Evolutionary conservation across 1,140 invertebrate species (phyloP).

Genomic region (Plectrocnemia conspersa): DNA sequence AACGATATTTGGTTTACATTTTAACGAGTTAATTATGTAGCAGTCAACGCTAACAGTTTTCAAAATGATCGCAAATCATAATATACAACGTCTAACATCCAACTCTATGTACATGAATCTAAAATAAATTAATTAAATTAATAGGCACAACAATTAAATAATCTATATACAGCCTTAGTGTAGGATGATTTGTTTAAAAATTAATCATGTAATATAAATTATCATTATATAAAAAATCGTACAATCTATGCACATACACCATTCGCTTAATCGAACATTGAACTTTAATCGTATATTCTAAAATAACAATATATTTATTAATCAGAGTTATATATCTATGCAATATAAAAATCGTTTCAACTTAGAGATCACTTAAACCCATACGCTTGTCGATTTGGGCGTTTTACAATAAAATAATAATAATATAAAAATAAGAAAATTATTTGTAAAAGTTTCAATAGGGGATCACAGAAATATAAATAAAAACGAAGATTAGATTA

Average conservation of each 20-base stretch:
- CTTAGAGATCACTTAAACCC: not conserved
- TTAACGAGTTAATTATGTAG: too few relatives aligned
- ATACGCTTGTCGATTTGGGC: not conserved
- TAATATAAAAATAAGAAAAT: not conserved
- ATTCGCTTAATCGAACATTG: not conserved
- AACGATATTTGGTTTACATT: conserved; percentile 3
- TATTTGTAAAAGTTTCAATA: not conserved
- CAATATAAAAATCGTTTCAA: too few relatives aligned
- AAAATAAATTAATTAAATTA: too few relatives aligned
- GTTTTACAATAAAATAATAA: conserved; percentile 1
- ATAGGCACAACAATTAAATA: conserved; percentile 1
- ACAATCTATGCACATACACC: not conserved
- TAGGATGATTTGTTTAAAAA: not conserved
- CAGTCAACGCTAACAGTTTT: not conserved
- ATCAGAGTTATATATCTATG: conserved; percentile 2
- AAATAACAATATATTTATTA: not conserved
- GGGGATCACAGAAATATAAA: conserved; percentile 10
- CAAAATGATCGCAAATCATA: too few relatives aligned
- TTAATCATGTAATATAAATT: not conserved
- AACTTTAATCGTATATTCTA: not conserved
- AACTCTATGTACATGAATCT: too few relatives aligned
- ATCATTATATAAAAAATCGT: not conserved
- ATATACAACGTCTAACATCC: too few relatives aligned
- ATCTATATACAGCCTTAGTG: conserved; percentile 21
- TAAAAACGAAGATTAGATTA: conserved; percentile 21